Evolutionary conservation across 2,797 vertebrate species (phyloP), one percentile per base, ranked within the genome.

Genomic region (Lemur catta): DNA sequence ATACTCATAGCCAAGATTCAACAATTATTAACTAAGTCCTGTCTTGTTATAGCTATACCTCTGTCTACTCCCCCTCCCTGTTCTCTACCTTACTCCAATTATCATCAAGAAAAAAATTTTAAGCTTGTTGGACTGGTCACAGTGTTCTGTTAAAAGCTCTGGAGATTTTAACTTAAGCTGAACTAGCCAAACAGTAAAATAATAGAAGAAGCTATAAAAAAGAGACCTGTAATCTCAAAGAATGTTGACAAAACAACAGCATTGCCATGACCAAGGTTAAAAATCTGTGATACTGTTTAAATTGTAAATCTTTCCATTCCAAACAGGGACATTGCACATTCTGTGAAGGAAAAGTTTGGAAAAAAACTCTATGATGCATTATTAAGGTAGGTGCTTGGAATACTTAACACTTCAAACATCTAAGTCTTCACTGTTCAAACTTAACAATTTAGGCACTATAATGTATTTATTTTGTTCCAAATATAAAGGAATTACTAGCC

Each of bases 311-410:
- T 92, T 52, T 97, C 93, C 96, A 0, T 97, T 91, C 98, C 80
- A 81, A 24, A 85, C 96, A 99, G 99, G 99, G 99, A 99, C 97
- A 99, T 99, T 4, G 99, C 99, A 55, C 99, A 99, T 59, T 97
- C 98, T 9, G 99, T 99, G 97, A 99, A 99, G 97, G 99, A 99
- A 98, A 99, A 99, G 98, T 99, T 99, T 98, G 99, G 99, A 48
- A 99, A 99, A 97, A 99, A 99, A 90, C 99, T 99, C 89, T 99
- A 99, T 65, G 99, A 99, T 24, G 99, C 99, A 43, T 97, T 99
- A 91, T 95, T 99, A 95, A 99, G 98, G 99, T 99, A 97, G 98
- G 99, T 98, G 10, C n/a, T 65, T 67, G 15, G 13, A 92, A 46
- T n/a, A 63, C 18, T 6, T 14, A 35, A 41, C 5, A 9, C 0